Evolutionary conservation across 1,140 invertebrate species (phyloP).

Genomic region (Caerostris extrusa): DNA sequence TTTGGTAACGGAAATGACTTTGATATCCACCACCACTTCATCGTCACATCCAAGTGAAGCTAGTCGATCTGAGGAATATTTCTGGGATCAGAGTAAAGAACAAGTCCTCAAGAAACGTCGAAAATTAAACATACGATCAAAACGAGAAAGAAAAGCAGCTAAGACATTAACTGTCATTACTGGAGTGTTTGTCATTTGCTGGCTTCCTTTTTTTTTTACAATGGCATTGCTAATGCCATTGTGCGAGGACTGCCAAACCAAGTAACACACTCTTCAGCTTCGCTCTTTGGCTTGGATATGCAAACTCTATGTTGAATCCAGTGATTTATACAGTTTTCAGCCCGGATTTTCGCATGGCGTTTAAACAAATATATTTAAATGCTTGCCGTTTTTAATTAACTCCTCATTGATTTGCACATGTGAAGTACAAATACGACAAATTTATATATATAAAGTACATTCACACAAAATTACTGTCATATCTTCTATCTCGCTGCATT

Average conservation of each 20-base stretch:
- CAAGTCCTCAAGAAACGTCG: conserved; percentile 80
- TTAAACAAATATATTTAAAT: conserved; percentile 76
- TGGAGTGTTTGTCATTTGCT: conserved; percentile 95
- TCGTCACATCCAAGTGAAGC: conserved; percentile 63
- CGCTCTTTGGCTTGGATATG: conserved; percentile 94
- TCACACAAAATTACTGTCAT: too few relatives aligned
- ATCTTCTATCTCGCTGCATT: too few relatives aligned
- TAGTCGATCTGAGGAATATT: conserved; percentile 59
- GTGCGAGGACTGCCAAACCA: conserved; percentile 88
- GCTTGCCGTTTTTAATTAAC: conserved; percentile 56
- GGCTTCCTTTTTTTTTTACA: conserved; percentile 95
- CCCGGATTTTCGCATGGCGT: conserved; percentile 79
- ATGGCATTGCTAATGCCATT: conserved; percentile 93
- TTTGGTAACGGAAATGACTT: conserved; percentile 52
- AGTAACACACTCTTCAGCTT: conserved; percentile 89
- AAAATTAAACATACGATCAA: conserved; percentile 90
- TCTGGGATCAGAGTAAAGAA: conserved; percentile 67
- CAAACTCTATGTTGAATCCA: conserved; percentile 95
- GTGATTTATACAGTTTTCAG: conserved; percentile 90
- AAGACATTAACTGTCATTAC: conserved; percentile 85
- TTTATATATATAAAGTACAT: too few relatives aligned
- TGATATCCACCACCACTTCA: conserved; percentile 71
- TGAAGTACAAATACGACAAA: too few relatives aligned
- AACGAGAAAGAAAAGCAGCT: conserved; percentile 88
- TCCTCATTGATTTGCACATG: background rate